These are phyloP conservation scores for Julus scandinavius DNA, from an alignment of 2,888 invertebrate species.

Conservation along the genomic window DNA sequence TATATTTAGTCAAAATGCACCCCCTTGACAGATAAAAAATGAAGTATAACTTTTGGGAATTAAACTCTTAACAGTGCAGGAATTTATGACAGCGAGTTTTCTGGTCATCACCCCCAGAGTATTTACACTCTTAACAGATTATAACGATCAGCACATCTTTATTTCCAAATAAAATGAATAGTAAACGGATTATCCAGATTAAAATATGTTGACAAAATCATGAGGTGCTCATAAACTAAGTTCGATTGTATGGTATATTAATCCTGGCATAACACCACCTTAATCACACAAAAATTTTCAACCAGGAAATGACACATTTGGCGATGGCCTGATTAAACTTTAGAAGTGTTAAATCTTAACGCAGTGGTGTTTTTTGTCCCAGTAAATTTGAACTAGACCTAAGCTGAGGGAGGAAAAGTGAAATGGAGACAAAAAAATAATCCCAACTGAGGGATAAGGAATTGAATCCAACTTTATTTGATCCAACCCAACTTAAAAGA, in stretches of 20 bases:
- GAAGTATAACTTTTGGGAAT: not conserved
- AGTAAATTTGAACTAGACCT: not conserved
- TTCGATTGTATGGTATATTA: not conserved
- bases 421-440: not conserved
- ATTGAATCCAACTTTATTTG: too few relatives aligned
- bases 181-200: not conserved
- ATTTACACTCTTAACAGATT: not conserved
- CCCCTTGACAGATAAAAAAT: not conserved
- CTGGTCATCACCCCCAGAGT: not conserved
- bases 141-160: not conserved
- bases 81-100: not conserved
- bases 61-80: not conserved
- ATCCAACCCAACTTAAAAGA: too few relatives aligned
- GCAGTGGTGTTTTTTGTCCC: not conserved
- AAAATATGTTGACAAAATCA: not conserved
- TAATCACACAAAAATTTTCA: not conserved
- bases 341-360: not conserved
- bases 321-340: slow-evolving; percentile 15
- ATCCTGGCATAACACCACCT: not conserved
- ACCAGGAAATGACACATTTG: slow-evolving; percentile 42
- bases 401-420: not conserved
- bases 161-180: not conserved
- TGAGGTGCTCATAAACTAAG: not conserved
- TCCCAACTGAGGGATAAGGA: too few relatives aligned
- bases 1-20: not conserved